Evolutionary conservation across 1,140 invertebrate species (phyloP).

Genomic region (Drosophila sproati): DNA sequence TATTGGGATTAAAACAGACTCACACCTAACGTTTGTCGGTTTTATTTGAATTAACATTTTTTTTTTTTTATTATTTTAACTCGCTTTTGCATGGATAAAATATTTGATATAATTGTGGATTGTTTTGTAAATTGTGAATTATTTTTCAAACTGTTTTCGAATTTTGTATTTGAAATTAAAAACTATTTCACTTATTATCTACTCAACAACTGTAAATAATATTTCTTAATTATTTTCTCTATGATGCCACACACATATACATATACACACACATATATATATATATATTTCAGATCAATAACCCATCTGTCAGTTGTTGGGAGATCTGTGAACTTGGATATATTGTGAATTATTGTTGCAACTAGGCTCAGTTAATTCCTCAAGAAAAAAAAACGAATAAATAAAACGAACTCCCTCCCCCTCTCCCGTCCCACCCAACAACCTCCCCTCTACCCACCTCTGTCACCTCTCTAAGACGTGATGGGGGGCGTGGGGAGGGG

Average conservation of each 20-base stretch:
- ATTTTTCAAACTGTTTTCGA: no score
- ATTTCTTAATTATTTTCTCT: no score
- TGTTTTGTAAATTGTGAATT: no score
- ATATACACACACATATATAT: no score
- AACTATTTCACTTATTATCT: no score
- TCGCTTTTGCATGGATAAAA: no score
- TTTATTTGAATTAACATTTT: neutral
- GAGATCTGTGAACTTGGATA: neutral
- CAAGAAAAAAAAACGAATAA: constrained; percentile 35
- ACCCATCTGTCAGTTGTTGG: constrained; percentile 1
- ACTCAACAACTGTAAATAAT: no score
- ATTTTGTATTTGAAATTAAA: no score
- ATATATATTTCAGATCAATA: neutral
- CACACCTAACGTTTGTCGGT: neutral
- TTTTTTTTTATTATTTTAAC: neutral
- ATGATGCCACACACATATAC: no score
- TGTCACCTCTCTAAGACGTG: constrained; percentile 9
- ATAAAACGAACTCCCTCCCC: neutral
- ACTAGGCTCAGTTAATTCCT: constrained; percentile 38
- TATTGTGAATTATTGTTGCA: constrained; percentile 37
- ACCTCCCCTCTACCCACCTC: neutral
- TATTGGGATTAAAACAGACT: neutral
- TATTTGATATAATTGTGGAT: no score
- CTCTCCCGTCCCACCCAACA: no score
- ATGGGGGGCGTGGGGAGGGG: neutral